A percentile compares a stretch with the other conserved stretches of the same genome.
phyloP scores from a whole-genome alignment of 2,888 invertebrate genomes.

The Cryptus armator region DNA sequence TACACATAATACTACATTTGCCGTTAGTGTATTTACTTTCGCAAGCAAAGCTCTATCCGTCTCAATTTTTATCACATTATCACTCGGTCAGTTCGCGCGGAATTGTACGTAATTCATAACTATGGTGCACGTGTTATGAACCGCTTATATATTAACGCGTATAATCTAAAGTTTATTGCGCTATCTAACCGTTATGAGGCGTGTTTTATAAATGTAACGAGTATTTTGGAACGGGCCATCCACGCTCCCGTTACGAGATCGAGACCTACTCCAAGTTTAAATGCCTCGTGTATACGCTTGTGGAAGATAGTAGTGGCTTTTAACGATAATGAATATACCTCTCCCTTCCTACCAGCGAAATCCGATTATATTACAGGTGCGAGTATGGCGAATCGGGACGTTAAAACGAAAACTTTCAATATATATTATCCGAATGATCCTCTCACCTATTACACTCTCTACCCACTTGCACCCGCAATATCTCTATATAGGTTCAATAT shows the following conservation, averaged over 20 bases:
- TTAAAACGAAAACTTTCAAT: constrained; percentile 25
- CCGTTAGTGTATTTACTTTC: not conserved
- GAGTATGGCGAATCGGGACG: constrained; percentile 12
- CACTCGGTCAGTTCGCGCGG: too few species aligned
- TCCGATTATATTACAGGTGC: constrained; percentile 36
- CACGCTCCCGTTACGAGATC: constrained; percentile 15
- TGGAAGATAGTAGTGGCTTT: constrained; percentile 29
- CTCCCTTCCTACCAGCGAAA: not conserved
- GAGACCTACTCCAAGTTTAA: constrained; percentile 34
- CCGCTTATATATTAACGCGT: not conserved
- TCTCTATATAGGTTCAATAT: not conserved
- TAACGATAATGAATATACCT: constrained; percentile 44
- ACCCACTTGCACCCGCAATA: constrained; percentile 14
- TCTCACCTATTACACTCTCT: constrained; percentile 12
- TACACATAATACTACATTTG: not conserved
- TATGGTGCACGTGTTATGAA: constrained; percentile 10
- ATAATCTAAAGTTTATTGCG: constrained; percentile 28
- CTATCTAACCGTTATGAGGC: constrained; percentile 20
- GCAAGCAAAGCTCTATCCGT: not conserved
- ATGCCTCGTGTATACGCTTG: constrained; percentile 8
- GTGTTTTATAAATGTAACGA: constrained; percentile 40
- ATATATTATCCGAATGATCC: constrained; percentile 9
- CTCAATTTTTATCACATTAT: not conserved
- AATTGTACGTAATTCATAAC: constrained; percentile 13
- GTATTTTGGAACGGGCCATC: constrained; percentile 30